Conservation (phyloP, 2,888 invertebrate species). For the Chrysomela aeneicollis region DNA sequence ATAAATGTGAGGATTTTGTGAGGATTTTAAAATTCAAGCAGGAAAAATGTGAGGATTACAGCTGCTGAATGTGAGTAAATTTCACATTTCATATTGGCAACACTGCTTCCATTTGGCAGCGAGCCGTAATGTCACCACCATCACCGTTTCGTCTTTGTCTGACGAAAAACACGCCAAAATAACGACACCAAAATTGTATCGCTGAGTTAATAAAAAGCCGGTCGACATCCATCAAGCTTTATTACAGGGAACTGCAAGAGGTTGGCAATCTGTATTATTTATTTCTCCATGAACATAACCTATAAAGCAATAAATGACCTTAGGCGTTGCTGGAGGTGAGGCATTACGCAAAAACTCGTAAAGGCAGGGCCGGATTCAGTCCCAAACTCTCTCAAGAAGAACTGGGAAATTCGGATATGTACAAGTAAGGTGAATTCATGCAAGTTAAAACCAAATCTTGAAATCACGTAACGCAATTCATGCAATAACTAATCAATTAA, state of each 20-base stretch:
- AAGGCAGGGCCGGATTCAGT: not conserved
- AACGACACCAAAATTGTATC: conserved; percentile 21
- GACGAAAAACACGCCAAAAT: not conserved
- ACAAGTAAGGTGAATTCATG: too few species aligned
- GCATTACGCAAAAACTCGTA: conserved; percentile 39
- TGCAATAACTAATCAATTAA: too few species aligned
- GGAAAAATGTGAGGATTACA: too few species aligned
- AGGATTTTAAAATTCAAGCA: too few species aligned
- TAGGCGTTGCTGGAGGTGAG: conserved; percentile 38
- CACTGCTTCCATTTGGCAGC: too few species aligned
- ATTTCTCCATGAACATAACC: conserved; percentile 47
- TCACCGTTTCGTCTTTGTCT: conserved; percentile 11
- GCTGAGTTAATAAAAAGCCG: conserved; percentile 18
- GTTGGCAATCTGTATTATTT: conserved; percentile 47
- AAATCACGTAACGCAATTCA: too few species aligned
- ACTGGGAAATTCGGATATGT: too few species aligned
- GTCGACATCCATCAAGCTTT: conserved; percentile 35
- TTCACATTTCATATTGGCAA: too few species aligned
- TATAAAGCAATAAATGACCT: conserved; percentile 46
- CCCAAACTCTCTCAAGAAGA: too few species aligned
- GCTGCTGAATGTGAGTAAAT: too few species aligned
- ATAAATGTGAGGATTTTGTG: too few species aligned
- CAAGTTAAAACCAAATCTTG: too few species aligned
- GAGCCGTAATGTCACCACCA: not conserved
- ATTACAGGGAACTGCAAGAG: conserved; percentile 33